Evolutionary conservation across 2,113 vertebrate species (phyloP).

Genomic region (Chloropsis cyanopogon): DNA sequence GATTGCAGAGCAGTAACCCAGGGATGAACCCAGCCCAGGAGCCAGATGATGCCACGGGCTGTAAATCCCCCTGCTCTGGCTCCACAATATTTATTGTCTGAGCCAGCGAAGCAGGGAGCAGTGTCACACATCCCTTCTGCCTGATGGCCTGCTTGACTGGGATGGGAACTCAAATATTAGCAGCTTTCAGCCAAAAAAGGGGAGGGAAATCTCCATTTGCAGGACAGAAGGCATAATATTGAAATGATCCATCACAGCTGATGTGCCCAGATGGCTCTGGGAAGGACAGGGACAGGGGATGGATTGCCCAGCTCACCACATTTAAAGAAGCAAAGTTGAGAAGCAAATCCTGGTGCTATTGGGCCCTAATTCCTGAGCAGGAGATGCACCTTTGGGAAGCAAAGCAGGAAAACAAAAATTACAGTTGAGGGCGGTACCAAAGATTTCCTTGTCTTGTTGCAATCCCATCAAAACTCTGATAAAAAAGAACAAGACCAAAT

Average conservation of each 20-base stretch:
- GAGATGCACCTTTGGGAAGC: background rate
- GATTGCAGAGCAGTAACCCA: slow-evolving; percentile 33
- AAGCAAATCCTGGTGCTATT: background rate
- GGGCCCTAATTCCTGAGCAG: background rate
- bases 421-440: background rate
- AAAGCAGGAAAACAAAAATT: background rate
- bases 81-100: slow-evolving; percentile 20
- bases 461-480: background rate
- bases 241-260: slow-evolving; percentile 47
- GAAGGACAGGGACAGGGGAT: background rate
- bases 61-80: slow-evolving; percentile 21
- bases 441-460: background rate
- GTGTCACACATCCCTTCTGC: background rate
- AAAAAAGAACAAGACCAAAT: background rate
- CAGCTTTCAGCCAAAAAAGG: slow-evolving; percentile 14
- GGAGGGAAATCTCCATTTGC: background rate
- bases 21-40: slow-evolving; percentile 34
- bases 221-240: slow-evolving; percentile 11
- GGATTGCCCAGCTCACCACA: background rate
- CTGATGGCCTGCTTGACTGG: background rate
- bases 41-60: background rate
- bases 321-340: background rate
- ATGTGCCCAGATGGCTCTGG: slow-evolving; percentile 28
- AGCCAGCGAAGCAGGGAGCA: background rate
- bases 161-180: background rate